Conservation (phyloP, 1,140 invertebrate species). For the Acromyrmex echinatior region DNA sequence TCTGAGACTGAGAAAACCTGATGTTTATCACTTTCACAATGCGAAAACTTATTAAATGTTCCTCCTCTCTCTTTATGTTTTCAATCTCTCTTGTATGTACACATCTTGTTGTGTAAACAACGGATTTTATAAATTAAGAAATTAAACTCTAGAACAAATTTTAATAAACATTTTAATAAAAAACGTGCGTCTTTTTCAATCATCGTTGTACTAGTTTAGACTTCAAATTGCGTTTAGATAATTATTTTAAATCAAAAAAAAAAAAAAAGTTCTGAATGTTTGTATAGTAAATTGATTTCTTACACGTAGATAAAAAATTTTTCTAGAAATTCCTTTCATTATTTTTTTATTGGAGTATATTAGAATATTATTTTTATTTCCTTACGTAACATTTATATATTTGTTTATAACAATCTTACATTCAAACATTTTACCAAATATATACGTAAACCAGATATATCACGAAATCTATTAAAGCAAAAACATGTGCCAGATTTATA, state of each 20-base stretch:
- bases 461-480: background rate
- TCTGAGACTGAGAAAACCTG: slow-evolving; percentile 50
- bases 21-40: slow-evolving; percentile 58
- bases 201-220: background rate
- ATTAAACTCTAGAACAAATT: background rate
- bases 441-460: background rate
- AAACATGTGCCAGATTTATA: too few relatives aligned
- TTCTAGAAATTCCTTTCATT: background rate
- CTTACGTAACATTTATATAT: background rate
- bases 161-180: background rate
- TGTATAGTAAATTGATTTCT: background rate
- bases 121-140: slow-evolving; percentile 29
- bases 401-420: background rate
- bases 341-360: background rate
- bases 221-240: background rate
- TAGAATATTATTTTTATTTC: background rate
- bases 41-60: slow-evolving; percentile 51
- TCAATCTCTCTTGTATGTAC: background rate
- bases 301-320: background rate
- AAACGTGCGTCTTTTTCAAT: background rate
- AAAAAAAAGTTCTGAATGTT: background rate
- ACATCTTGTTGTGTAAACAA: slow-evolving; percentile 26
- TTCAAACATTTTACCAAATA: background rate
- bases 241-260: too few relatives aligned
- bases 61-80: background rate